A percentile compares a stretch with the other conserved stretches of the same genome.
Conservation (phyloP, 1,140 invertebrate species). For the Orchesella cincta region DNA sequence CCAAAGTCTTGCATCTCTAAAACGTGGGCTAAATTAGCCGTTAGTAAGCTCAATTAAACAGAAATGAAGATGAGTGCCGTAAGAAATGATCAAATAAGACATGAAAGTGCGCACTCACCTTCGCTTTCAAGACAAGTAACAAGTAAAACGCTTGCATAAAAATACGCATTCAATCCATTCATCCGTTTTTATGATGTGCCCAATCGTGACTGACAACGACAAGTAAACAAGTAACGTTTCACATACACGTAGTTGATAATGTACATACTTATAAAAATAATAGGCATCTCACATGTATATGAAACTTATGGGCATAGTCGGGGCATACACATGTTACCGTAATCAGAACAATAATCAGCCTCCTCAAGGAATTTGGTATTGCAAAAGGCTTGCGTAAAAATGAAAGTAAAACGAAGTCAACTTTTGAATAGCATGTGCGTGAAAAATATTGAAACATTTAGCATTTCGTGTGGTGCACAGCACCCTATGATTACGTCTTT, state of each 20-base stretch:
- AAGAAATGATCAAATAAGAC: too few relatives aligned
- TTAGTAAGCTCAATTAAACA: too few relatives aligned
- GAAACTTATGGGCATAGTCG: not conserved
- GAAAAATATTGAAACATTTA: not conserved
- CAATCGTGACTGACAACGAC: slow-evolving; percentile 6
- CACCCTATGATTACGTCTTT: not conserved
- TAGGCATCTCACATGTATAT: not conserved
- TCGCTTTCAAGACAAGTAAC: too few relatives aligned
- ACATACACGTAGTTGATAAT: not conserved
- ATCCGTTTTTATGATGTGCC: slow-evolving; percentile 9
- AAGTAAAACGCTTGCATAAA: too few relatives aligned
- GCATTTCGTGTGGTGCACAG: not conserved
- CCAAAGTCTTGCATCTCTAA: too few relatives aligned
- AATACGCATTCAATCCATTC: not conserved
- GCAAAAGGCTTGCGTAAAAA: not conserved
- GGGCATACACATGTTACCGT: not conserved
- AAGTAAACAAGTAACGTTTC: not conserved
- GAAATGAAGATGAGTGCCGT: too few relatives aligned
- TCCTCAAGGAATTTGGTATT: not conserved
- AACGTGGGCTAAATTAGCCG: too few relatives aligned
- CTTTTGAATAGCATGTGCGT: not conserved
- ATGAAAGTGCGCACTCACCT: too few relatives aligned
- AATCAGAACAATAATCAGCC: not conserved
- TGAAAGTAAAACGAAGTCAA: not conserved
- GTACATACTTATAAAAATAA: not conserved